Evolutionary conservation across 2,113 vertebrate genomes (phyloP).

Genomic region (Nycticorax nycticorax): DNA sequence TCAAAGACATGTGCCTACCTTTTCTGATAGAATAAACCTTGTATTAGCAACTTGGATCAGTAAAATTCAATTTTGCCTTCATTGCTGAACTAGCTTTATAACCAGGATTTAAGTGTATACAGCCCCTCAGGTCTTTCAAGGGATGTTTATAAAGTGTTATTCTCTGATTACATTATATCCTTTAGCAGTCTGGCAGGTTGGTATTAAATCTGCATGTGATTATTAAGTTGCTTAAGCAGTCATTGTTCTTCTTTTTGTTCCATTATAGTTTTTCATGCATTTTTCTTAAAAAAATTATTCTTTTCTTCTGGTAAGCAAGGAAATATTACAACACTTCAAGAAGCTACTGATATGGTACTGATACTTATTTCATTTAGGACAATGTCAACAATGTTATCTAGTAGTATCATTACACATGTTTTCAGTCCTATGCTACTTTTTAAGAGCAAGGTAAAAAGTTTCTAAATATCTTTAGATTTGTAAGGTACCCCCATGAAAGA

Average conservation of each 20-base stretch:
- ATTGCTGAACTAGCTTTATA: not conserved
- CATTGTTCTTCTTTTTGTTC: not conserved
- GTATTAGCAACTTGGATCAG: not conserved
- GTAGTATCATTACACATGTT: not conserved
- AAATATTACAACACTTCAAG: not conserved
- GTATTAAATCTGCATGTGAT: not conserved
- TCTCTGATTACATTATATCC: not conserved
- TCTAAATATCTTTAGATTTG: not conserved
- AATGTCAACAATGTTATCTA: not conserved
- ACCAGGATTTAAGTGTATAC: not conserved
- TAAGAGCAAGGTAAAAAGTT: not conserved
- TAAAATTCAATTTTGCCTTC: not conserved
- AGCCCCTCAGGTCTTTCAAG: not conserved
- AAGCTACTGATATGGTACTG: not conserved
- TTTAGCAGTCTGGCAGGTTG: not conserved
- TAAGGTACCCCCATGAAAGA: not conserved
- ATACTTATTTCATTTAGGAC: not conserved
- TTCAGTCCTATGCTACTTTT: not conserved
- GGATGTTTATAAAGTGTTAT: not conserved
- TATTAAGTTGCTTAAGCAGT: not conserved
- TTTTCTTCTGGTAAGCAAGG: not conserved
- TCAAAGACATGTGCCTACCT: not conserved
- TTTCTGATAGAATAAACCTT: not conserved
- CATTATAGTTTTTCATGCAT: fast-evolving
- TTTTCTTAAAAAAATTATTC: not conserved